phyloP scores from a whole-genome alignment of 2,113 vertebrate species.

The Pelusios castaneus region DNA sequence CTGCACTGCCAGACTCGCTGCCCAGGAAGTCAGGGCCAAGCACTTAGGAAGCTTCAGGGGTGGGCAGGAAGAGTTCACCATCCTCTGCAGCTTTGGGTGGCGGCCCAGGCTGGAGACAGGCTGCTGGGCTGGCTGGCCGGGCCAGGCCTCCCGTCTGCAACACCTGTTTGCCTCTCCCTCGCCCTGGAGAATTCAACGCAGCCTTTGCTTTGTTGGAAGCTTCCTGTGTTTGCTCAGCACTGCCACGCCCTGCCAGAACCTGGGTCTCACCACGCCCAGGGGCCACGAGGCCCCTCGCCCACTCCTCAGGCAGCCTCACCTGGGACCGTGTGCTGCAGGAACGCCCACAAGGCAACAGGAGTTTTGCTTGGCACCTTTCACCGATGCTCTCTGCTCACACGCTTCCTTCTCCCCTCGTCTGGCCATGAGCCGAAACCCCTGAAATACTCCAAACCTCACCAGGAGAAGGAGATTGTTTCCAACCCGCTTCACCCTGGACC shows the following conservation, averaged over 20 bases:
- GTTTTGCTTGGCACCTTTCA: neutral
- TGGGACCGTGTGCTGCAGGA: neutral
- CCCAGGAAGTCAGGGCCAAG: too few relatives aligned
- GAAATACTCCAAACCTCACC: neutral
- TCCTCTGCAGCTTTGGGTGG: neutral
- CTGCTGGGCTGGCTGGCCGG: too few relatives aligned
- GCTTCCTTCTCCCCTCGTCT: neutral
- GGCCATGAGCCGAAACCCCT: neutral
- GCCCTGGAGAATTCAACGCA: neutral
- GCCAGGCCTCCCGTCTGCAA: neutral
- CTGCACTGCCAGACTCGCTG: too few relatives aligned
- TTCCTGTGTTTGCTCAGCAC: neutral
- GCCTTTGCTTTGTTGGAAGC: neutral
- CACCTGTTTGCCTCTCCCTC: neutral
- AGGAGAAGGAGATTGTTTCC: neutral
- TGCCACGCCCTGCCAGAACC: neutral
- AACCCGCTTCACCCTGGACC: too few relatives aligned
- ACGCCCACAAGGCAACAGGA: neutral
- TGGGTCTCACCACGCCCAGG: neutral
- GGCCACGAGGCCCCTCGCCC: too few relatives aligned
- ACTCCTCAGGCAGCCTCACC: too few relatives aligned
- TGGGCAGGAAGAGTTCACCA: neutral
- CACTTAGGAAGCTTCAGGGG: too few relatives aligned
- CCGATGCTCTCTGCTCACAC: neutral
- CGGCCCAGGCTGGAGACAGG: neutral